These are phyloP conservation scores for Poeciliopsis retropinna DNA, from an alignment of 2,113 vertebrate genomes.

Conservation along the genomic window DNA sequence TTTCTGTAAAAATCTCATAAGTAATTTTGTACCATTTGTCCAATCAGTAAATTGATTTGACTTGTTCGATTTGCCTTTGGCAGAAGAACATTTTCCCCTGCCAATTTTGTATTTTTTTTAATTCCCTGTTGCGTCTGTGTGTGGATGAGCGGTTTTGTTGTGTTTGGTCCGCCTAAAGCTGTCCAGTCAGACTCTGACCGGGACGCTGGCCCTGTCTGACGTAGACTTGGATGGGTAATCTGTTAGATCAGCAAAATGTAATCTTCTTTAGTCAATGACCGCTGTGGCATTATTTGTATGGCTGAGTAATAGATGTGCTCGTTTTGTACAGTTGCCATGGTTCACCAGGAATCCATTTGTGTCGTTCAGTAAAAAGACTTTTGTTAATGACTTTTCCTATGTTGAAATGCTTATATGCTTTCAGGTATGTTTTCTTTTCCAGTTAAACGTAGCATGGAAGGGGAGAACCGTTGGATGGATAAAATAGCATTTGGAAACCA, in stretches of 20 bases:
- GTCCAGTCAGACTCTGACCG: slow-evolving; percentile 18
- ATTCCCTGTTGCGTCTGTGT: too few species aligned
- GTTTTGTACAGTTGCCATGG: not conserved
- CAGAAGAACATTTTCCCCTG: not conserved
- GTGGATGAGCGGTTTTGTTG: not conserved
- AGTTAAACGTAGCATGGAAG: not conserved
- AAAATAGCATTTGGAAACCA: not conserved
- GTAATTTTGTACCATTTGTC: not conserved
- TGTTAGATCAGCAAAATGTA: slow-evolving; percentile 77
- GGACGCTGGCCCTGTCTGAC: slow-evolving; percentile 35
- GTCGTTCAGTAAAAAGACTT: not conserved
- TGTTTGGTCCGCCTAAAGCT: not conserved
- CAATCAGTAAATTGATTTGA: not conserved
- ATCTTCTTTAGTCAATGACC: slow-evolving; percentile 72
- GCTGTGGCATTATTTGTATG: slow-evolving; percentile 28
- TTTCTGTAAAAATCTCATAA: not conserved
- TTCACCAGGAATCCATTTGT: slow-evolving; percentile 24
- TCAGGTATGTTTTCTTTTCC: not conserved
- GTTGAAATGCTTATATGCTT: not conserved
- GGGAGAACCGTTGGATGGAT: not conserved
- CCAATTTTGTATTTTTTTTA: too few species aligned
- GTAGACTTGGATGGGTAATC: slow-evolving; percentile 67
- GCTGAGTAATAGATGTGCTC: slow-evolving; percentile 16
- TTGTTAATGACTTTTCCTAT: not conserved
- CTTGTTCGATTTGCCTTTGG: not conserved